Evolutionary conservation across 1,140 invertebrate genomes (phyloP), one percentile per base, ranked within the genome.

Genomic region (Archivesica marissinica): DNA sequence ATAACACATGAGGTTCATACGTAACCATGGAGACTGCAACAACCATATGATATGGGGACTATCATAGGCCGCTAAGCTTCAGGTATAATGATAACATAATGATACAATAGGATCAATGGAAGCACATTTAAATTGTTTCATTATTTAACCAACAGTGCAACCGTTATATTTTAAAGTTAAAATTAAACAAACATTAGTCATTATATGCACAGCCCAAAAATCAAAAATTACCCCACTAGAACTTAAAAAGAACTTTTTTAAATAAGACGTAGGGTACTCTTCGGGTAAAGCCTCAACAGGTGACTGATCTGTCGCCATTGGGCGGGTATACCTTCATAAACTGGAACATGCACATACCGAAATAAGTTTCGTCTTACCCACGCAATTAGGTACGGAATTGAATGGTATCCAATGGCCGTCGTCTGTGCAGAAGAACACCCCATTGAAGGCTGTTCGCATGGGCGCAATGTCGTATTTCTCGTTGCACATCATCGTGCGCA

Each of bases 361-460:
- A n/a, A n/a, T n/a, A n/a, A n/a, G n/a, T n/a, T 44, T 23, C 50
- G 20, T n/a, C 25, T 41, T 83, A 83, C 81, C 38, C 30, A 64
- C 50, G 50, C 81, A 83, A 54, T 64, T 70, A 20, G 81, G 81
- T 52, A 59, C 52, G 15, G 38, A 11, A 23, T 83, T 56, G n/a
- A 64, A 17, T 9, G 81, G 81, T 33, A 13, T 56, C 81, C 81
- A 83, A 2, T 30, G 17, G n/a, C 68, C 70, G 50, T 35, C 47
- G 39, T 83, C 81, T 33, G 23, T 35, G 44, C 81, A 83, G 28
- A 47, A 61, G 15, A 75, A 30, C 20, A 13, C 11, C 13, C 81
- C 81, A 25, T 54, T 47, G 64, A 75, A 83, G 20, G 50, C 33
- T 38, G 54, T 20, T 15, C 39, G 23, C 44, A 72, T 44, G 6